Evolutionary conservation across 2,797 vertebrate genomes (phyloP).

Genomic region (Scolopax rusticola): DNA sequence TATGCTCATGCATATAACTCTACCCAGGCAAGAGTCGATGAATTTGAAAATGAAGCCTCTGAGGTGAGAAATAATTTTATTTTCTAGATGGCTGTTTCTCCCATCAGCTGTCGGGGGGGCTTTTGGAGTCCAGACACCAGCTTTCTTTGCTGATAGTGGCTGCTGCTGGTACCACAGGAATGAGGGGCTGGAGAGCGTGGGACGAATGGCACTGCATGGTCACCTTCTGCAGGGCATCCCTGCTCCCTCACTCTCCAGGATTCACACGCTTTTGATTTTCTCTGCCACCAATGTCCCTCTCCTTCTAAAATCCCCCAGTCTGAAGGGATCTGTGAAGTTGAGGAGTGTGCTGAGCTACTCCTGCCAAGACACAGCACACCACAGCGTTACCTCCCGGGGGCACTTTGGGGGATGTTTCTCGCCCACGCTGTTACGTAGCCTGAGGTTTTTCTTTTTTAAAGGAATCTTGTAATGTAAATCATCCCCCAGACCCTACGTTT

Average conservation of each 20-base stretch:
- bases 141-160: neutral
- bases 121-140: neutral
- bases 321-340: neutral
- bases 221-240: conserved; percentile 1
- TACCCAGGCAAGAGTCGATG: conserved; percentile 54
- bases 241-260: neutral
- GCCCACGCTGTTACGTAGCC: neutral
- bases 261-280: neutral
- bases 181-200: neutral
- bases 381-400: neutral
- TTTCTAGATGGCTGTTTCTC: neutral
- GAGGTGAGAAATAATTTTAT: conserved; percentile 73
- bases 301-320: neutral
- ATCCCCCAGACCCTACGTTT: neutral
- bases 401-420: neutral
- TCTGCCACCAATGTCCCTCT: neutral
- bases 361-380: neutral
- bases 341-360: neutral
- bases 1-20: conserved; percentile 67
- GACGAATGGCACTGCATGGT: neutral
- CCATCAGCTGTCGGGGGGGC: neutral
- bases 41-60: conserved; percentile 83
- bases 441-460: neutral
- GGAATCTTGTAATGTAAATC: neutral
- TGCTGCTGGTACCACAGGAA: neutral